A percentile compares a stretch with the other conserved stretches of the same genome.
These are phyloP conservation scores for Acrobasis consociella DNA, from an alignment of 2,888 invertebrate genomes.

Conservation along the genomic window DNA sequence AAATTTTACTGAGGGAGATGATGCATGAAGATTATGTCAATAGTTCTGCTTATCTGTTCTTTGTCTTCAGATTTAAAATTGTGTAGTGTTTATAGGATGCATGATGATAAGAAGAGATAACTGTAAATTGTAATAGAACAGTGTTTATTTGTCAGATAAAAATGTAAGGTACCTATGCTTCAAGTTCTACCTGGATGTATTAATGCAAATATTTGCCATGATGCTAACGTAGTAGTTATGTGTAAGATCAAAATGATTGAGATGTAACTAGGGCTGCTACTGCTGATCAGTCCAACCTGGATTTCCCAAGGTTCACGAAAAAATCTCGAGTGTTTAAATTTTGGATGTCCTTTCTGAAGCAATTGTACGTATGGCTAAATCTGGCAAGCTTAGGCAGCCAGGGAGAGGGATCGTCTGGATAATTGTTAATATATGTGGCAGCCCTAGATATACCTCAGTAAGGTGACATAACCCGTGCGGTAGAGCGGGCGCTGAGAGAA, in stretches of 20 bases:
- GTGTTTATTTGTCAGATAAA: constrained; percentile 6
- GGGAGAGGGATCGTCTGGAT: no score
- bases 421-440: background rate
- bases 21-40: constrained; percentile 57
- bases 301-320: no score
- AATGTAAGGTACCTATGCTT: constrained; percentile 18
- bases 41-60: constrained; percentile 48
- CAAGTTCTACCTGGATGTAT: constrained; percentile 6
- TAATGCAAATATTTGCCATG: constrained; percentile 23
- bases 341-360: no score
- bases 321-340: no score
- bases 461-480: background rate
- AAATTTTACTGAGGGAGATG: constrained; percentile 36
- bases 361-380: no score
- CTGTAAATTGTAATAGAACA: constrained; percentile 27
- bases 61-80: constrained; percentile 46
- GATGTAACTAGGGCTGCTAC: background rate
- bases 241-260: background rate
- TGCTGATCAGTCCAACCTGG: no score
- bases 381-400: no score
- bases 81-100: constrained; percentile 48
- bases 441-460: background rate
- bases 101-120: constrained; percentile 44
- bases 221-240: constrained; percentile 11
- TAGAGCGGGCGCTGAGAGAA: constrained; percentile 1